These are phyloP conservation scores for Zoanthus sansibaricus DNA, from an alignment of 92 coral and sea anemone genomes.

Conservation along the genomic window DNA sequence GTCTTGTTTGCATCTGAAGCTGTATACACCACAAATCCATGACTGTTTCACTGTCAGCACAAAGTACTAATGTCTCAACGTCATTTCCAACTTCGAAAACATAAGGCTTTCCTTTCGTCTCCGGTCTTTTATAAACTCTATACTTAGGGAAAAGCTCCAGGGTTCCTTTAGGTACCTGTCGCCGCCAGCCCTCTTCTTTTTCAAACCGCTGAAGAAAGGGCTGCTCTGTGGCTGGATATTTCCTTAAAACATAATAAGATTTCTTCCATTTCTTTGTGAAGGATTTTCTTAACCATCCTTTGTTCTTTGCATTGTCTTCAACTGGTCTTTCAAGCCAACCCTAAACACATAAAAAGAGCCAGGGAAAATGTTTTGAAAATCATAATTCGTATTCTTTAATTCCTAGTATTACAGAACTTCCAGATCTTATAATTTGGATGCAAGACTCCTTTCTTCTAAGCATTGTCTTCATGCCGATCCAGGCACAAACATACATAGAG, in stretches of 20 bases:
- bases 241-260: slow-evolving; percentile 81
- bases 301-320: slow-evolving; percentile 75
- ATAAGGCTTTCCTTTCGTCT: slow-evolving; percentile 75
- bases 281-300: slow-evolving; percentile 91
- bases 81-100: slow-evolving; percentile 95
- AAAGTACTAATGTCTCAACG: slow-evolving; percentile 73
- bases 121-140: slow-evolving; percentile 83
- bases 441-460: no score
- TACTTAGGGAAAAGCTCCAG: slow-evolving; percentile 89
- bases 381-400: no score
- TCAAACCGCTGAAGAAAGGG: slow-evolving; percentile 98
- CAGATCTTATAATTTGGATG: no score
- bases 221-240: slow-evolving; percentile 83
- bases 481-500: no score
- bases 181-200: slow-evolving; percentile 92
- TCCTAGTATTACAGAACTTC: background rate
- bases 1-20: slow-evolving; percentile 92
- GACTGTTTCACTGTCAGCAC: slow-evolving; percentile 90
- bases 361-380: background rate
- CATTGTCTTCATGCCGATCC: no score
- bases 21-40: slow-evolving; percentile 99
- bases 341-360: slow-evolving; percentile 31
- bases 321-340: slow-evolving; percentile 92
- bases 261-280: slow-evolving; percentile 95
- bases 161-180: slow-evolving; percentile 89